Percentiles rank a stretch among this genome's conserved stretches.
Evolutionary conservation across 2,888 invertebrate species (phyloP).

Genomic region (Chesias legatella): DNA sequence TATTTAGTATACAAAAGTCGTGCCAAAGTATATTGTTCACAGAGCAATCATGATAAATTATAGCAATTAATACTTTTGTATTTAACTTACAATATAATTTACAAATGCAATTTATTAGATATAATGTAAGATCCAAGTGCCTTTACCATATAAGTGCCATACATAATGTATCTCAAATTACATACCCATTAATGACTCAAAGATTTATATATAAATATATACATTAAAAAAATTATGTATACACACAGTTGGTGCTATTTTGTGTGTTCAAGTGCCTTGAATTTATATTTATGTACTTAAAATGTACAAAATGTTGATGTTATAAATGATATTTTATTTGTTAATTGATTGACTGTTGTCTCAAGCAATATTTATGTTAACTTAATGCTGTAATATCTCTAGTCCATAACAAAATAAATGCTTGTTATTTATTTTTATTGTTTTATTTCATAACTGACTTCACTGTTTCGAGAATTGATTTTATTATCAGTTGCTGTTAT

Average conservation of each 20-base stretch:
- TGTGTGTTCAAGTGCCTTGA: conserved; percentile 51
- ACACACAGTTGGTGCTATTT: conserved; percentile 16
- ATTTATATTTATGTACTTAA: conserved; percentile 54
- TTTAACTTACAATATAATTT: conserved; percentile 2
- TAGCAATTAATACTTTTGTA: too few species aligned
- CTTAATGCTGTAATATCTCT: conserved; percentile 63
- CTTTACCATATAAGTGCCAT: conserved; percentile 9
- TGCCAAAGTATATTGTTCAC: too few species aligned
- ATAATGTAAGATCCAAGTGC: too few species aligned
- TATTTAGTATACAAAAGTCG: too few species aligned
- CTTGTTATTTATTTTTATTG: conserved; percentile 47
- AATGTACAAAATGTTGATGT: conserved; percentile 56
- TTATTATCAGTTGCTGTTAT: too few species aligned
- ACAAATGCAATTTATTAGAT: too few species aligned
- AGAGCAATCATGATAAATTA: too few species aligned
- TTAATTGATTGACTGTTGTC: conserved; percentile 37
- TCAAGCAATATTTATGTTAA: conserved; percentile 36
- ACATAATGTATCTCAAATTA: conserved; percentile 2
- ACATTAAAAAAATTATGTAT: neutral
- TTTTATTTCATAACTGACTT: conserved; percentile 29
- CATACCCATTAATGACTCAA: conserved; percentile 1
- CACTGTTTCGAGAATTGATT: too few species aligned
- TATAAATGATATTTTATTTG: conserved; percentile 55
- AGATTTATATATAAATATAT: neutral
- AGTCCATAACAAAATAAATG: conserved; percentile 68